Evolutionary conservation across 2,113 vertebrate genomes (phyloP).

Genomic region (Chamaetylas fuelleborni): DNA sequence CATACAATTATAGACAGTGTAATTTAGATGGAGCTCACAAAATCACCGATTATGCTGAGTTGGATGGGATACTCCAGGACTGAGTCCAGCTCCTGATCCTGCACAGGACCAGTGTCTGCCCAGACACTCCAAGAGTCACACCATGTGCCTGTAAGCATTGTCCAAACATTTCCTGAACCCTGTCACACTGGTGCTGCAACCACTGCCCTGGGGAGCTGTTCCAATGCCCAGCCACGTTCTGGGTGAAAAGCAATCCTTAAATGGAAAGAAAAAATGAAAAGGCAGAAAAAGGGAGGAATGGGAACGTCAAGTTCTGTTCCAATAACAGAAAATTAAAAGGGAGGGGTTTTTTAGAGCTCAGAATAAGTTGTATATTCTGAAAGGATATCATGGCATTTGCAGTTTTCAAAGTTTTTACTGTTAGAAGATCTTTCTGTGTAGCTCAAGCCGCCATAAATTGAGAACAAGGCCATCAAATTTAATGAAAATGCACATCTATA

Average conservation of each 20-base stretch:
- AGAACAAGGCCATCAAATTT: neutral
- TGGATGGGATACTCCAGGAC: rapidly evolving
- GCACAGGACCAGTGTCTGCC: neutral
- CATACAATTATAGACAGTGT: neutral
- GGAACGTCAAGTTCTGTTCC: neutral
- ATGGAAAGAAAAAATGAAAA: neutral
- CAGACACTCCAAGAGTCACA: neutral
- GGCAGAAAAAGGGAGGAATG: neutral
- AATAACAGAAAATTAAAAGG: neutral
- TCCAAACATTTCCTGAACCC: neutral
- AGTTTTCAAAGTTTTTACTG: neutral
- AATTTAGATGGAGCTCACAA: neutral
- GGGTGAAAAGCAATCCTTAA: neutral
- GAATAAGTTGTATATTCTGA: neutral
- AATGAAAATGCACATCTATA: neutral
- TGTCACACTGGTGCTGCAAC: no score
- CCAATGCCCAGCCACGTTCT: neutral
- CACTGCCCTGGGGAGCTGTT: neutral
- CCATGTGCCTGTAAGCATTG: neutral
- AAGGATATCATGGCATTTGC: neutral
- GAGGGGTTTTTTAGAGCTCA: neutral
- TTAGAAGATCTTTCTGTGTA: neutral
- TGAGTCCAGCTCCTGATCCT: rapidly evolving
- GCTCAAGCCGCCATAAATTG: neutral
- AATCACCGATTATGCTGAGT: neutral